These are phyloP conservation scores for Scopus umbretta DNA, from an alignment of 2,113 vertebrate genomes.

Conservation along the genomic window DNA sequence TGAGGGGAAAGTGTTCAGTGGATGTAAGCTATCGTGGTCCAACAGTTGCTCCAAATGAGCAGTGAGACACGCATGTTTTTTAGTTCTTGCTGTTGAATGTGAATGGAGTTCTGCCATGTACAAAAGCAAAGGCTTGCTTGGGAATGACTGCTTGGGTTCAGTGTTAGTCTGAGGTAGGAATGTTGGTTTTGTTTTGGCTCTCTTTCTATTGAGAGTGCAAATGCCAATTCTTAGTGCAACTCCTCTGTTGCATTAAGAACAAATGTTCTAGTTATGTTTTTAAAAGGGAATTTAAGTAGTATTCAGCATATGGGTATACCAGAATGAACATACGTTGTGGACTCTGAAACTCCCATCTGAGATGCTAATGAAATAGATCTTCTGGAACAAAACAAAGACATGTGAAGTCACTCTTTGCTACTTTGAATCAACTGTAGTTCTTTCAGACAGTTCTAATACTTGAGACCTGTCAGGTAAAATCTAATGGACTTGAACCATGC, in stretches of 20 bases:
- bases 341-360: not conserved
- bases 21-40: not conserved
- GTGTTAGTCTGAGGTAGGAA: not conserved
- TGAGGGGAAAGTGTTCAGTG: not conserved
- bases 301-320: not conserved
- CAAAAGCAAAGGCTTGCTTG: not conserved
- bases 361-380: not conserved
- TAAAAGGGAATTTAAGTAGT: not conserved
- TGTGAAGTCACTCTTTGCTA: not conserved
- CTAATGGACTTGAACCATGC: fast-evolving
- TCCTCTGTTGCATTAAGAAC: not conserved
- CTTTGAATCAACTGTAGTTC: not conserved
- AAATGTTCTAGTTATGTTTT: not conserved
- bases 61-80: not conserved
- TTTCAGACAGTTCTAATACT: not conserved
- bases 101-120: not conserved
- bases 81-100: not conserved
- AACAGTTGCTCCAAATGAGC: not conserved
- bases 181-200: not conserved
- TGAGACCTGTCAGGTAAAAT: not conserved
- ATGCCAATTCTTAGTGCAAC: not conserved
- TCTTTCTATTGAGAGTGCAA: not conserved
- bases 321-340: not conserved
- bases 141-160: not conserved
- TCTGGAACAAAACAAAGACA: not conserved